Conservation (phyloP, 2,888 invertebrate species). For the Dermolepida albohirtum region DNA sequence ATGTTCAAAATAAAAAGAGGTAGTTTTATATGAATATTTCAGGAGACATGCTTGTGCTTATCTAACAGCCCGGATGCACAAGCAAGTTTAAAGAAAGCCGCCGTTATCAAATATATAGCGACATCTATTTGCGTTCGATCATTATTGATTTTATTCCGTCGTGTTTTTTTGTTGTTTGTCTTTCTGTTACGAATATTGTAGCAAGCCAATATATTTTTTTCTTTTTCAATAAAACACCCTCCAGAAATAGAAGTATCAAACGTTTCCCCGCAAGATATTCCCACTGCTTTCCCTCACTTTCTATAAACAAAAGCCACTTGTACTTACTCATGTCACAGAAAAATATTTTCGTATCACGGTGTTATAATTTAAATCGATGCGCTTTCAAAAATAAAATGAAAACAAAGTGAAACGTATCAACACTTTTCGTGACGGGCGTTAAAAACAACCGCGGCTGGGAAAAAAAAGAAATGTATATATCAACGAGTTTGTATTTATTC, state of each 20-base stretch:
- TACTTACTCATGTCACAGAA: not conserved
- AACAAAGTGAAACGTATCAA: conserved; percentile 21
- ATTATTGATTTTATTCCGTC: conserved; percentile 2
- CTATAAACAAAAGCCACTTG: conserved; percentile 8
- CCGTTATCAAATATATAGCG: too few species aligned
- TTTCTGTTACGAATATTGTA: not conserved
- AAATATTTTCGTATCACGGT: conserved; percentile 18
- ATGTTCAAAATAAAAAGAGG: too few species aligned
- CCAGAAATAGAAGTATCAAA: conserved; percentile 5
- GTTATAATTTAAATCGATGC: conserved; percentile 12
- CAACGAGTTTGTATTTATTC: conserved; percentile 28
- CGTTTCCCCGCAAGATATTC: conserved; percentile 5
- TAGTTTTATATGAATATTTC: too few species aligned
- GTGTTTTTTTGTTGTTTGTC: not conserved
- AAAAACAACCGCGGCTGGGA: conserved; percentile 10
- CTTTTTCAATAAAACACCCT: conserved; percentile 9
- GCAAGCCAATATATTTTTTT: conserved; percentile 9
- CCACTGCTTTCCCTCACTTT: not conserved
- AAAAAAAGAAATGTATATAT: too few species aligned
- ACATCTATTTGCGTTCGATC: conserved; percentile 5
- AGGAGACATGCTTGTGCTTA: too few species aligned
- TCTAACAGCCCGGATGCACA: too few species aligned
- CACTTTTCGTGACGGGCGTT: conserved; percentile 24
- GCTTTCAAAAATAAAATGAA: conserved; percentile 23
- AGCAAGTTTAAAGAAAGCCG: too few species aligned